Evolutionary conservation across 2,888 invertebrate species (phyloP).

Genomic region (Zaprionus bogoriensis): DNA sequence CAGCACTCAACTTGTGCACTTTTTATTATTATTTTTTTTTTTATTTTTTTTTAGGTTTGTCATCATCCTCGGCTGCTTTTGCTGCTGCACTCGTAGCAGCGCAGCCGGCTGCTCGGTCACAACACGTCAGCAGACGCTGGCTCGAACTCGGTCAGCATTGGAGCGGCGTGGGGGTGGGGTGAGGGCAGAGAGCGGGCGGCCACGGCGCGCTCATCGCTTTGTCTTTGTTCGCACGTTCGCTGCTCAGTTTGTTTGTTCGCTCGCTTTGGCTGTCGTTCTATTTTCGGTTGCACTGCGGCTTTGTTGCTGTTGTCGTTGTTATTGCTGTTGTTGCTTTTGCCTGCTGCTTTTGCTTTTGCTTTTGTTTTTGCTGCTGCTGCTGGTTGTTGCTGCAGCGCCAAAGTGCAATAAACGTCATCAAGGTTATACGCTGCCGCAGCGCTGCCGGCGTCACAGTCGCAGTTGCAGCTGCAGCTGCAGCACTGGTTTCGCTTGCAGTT

Average conservation of each 20-base stretch:
- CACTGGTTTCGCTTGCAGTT: conserved; percentile 49
- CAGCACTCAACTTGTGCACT: background rate
- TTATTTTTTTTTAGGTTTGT: conserved; percentile 34
- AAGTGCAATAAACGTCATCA: conserved; percentile 82
- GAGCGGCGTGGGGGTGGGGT: conserved; percentile 10
- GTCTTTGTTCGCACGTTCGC: conserved; percentile 51
- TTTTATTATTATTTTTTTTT: conserved; percentile 18
- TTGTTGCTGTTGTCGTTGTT: conserved; percentile 19
- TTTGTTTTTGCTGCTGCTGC: conserved; percentile 18
- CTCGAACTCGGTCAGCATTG: conserved; percentile 60
- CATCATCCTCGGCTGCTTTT: conserved; percentile 28
- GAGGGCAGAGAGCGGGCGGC: conserved; percentile 13
- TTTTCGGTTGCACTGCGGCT: conserved; percentile 61
- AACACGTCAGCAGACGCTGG: conserved; percentile 53
- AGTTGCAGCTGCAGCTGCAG: conserved; percentile 20
- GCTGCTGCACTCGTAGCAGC: conserved; percentile 25
- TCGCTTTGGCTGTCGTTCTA: conserved; percentile 65
- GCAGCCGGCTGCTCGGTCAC: conserved; percentile 20
- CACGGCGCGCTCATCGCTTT: conserved; percentile 53
- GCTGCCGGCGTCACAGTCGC: conserved; percentile 29
- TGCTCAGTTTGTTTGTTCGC: conserved; percentile 54
- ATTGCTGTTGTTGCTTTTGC: conserved; percentile 21
- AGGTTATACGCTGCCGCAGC: conserved; percentile 70
- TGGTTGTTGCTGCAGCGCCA: conserved; percentile 51
- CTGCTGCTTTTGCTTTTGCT: too few species aligned